These are phyloP conservation scores for Prosapia bicincta DNA, from an alignment of 2,888 invertebrate genomes.

Conservation along the genomic window DNA sequence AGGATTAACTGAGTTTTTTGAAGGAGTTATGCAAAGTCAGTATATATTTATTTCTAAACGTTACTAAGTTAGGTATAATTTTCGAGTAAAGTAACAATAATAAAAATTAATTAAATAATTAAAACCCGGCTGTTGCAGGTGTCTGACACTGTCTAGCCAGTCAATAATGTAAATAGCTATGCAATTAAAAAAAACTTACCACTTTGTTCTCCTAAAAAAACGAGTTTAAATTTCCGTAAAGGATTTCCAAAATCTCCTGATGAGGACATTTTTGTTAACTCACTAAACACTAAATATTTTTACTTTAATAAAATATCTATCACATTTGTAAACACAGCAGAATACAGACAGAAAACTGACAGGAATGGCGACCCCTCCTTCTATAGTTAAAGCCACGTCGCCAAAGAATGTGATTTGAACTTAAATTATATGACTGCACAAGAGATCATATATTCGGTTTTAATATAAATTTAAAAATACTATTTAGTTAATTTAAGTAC, in stretches of 20 bases:
- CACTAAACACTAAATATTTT: slow-evolving; percentile 14
- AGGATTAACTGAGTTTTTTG: too few species aligned
- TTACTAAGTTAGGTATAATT: not conserved
- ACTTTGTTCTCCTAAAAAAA: slow-evolving; percentile 98
- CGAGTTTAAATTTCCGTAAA: slow-evolving; percentile 97
- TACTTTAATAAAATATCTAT: slow-evolving; percentile 15
- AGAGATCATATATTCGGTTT: too few species aligned
- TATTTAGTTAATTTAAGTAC: too few species aligned
- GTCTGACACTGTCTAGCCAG: not conserved
- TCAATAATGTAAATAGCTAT: not conserved
- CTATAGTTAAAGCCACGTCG: not conserved
- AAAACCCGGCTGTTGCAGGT: slow-evolving; percentile 1
- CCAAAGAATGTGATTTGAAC: not conserved
- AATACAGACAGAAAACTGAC: slow-evolving; percentile 11
- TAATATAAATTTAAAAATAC: too few species aligned
- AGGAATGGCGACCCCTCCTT: slow-evolving; percentile 17
- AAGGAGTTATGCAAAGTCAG: too few species aligned
- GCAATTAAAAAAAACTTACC: slow-evolving; percentile 55
- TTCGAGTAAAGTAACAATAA: not conserved
- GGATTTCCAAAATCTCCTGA: slow-evolving; percentile 99
- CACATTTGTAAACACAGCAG: slow-evolving; percentile 30
- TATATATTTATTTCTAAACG: too few species aligned
- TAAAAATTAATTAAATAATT: slow-evolving; percentile 7
- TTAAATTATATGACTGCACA: too few species aligned
- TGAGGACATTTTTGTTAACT: slow-evolving; percentile 64